Percentiles rank a stretch among this genome's conserved stretches.
Evolutionary conservation across 2,797 vertebrate species (phyloP).

Genomic region (Acanthurus leucopareius): DNA sequence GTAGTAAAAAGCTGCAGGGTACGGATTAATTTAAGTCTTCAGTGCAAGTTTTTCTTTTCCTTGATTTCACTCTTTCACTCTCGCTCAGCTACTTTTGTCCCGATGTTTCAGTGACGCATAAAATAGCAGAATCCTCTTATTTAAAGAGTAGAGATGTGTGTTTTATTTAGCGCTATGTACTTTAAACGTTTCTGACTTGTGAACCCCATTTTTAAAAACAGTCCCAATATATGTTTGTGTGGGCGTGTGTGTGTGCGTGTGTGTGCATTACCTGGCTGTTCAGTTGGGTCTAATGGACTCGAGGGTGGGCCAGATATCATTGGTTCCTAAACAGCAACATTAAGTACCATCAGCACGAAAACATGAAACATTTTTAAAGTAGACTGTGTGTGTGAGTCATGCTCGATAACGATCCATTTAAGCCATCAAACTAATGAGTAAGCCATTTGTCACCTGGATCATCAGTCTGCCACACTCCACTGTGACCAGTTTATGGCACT

Average conservation of each 20-base stretch:
- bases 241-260: constrained; percentile 1
- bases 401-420: background rate
- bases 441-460: constrained; percentile 73
- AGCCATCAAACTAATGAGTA: background rate
- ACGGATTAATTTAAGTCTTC: background rate
- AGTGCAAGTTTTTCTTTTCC: no score
- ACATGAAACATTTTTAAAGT: background rate
- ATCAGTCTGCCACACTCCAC: constrained; percentile 92
- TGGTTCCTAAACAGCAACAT: constrained; percentile 78
- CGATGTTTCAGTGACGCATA: constrained; percentile 3
- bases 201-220: background rate
- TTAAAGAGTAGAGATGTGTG: background rate
- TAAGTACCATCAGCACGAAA: constrained; percentile 21
- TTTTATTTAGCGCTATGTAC: background rate
- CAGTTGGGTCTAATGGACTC: constrained; percentile 75
- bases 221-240: background rate
- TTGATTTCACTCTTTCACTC: no score
- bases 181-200: background rate
- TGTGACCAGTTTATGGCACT: constrained; percentile 97
- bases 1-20: background rate
- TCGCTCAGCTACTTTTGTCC: no score
- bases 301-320: constrained; percentile 72
- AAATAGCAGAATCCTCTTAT: background rate
- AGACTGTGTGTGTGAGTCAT: constrained; percentile 2
- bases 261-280: constrained; percentile 79